Evolutionary conservation across 1,140 invertebrate species (phyloP).

Genomic region (Helicoverpa armigera): DNA sequence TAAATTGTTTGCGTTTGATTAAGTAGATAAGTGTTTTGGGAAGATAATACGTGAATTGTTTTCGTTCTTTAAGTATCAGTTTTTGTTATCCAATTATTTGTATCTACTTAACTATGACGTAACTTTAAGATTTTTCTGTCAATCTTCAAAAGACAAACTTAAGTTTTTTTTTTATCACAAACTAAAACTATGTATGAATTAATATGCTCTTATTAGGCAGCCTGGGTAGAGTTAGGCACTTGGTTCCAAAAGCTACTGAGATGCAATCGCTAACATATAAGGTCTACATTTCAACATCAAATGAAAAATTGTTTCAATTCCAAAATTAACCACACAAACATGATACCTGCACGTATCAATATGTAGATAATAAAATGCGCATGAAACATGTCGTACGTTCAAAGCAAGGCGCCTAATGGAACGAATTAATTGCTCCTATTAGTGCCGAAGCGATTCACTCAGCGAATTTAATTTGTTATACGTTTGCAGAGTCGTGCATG

Average conservation of each 20-base stretch:
- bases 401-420: conserved; percentile 59
- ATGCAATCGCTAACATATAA: not conserved
- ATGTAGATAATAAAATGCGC: conserved; percentile 1
- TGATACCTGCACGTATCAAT: not conserved
- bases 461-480: conserved; percentile 50
- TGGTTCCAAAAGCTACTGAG: too few species aligned
- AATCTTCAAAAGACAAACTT: not conserved
- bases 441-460: conserved; percentile 57
- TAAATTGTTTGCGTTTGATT: not conserved
- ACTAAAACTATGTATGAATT: too few species aligned
- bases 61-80: not conserved
- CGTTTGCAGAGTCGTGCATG: conserved; percentile 5
- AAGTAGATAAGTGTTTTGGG: not conserved
- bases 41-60: not conserved
- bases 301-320: not conserved
- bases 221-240: too few species aligned
- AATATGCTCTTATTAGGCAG: too few species aligned
- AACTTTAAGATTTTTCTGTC: too few species aligned
- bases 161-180: too few species aligned
- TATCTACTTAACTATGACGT: too few species aligned
- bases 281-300: not conserved
- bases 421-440: conserved; percentile 67
- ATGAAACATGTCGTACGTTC: conserved; percentile 45
- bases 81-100: too few species aligned
- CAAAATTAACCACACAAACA: not conserved